phyloP scores from a whole-genome alignment of 2,888 invertebrate genomes.

The Pyralis farinalis region DNA sequence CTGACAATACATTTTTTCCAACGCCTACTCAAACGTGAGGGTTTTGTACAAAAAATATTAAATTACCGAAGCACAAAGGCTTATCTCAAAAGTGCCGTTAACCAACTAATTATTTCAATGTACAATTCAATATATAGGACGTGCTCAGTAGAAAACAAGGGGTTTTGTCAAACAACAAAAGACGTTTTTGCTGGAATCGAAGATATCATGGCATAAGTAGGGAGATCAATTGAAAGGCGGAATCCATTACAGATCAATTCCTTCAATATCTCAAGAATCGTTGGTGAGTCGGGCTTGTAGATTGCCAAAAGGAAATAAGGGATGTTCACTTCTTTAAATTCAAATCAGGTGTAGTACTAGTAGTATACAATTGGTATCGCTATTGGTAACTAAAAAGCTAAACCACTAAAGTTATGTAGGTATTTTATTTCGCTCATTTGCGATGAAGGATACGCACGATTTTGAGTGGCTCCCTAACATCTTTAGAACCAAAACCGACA shows the following conservation, averaged over 20 bases:
- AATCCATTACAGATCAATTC: constrained; percentile 22
- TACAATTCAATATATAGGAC: constrained; percentile 67
- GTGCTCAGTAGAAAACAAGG: constrained; percentile 68
- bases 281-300: too few relatives aligned
- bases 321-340: too few relatives aligned
- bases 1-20: constrained; percentile 52
- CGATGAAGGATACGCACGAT: too few relatives aligned
- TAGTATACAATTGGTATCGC: too few relatives aligned
- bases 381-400: too few relatives aligned
- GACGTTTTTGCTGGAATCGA: constrained; percentile 54
- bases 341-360: too few relatives aligned
- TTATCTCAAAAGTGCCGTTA: constrained; percentile 67
- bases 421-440: too few relatives aligned
- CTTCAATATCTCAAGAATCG: too few relatives aligned
- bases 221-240: constrained; percentile 46
- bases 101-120: constrained; percentile 74
- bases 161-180: constrained; percentile 67
- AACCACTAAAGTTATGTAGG: too few relatives aligned
- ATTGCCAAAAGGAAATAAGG: too few relatives aligned
- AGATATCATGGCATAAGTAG: constrained; percentile 62
- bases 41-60: constrained; percentile 73
- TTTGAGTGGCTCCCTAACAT: too few relatives aligned
- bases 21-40: constrained; percentile 52
- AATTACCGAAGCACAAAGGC: constrained; percentile 68
- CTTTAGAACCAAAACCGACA: too few relatives aligned